Percentiles rank a stretch among this genome's conserved stretches.
Conservation (phyloP, 2,888 invertebrate species). For the Desoria tigrina region DNA sequence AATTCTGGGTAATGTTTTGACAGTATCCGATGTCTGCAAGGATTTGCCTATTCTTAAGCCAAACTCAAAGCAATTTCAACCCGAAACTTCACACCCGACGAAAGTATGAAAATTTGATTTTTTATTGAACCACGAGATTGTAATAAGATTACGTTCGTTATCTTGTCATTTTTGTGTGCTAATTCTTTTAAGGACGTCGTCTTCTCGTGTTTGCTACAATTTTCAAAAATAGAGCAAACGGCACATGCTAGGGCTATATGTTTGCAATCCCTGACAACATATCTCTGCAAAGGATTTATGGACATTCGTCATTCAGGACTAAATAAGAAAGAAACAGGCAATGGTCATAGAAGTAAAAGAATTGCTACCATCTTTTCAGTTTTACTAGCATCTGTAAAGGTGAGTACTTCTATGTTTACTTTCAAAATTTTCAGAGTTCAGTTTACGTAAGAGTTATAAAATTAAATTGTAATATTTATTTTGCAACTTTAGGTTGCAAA, state of each 20-base stretch:
- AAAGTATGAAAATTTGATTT: conserved; percentile 64
- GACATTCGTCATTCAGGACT: conserved; percentile 56
- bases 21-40: conserved; percentile 72
- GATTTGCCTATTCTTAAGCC: conserved; percentile 71
- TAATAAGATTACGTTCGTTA: too few relatives aligned
- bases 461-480: too few relatives aligned
- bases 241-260: conserved; percentile 71
- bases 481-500: conserved; percentile 74
- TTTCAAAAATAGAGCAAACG: conserved; percentile 84
- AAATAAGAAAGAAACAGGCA: conserved; percentile 37
- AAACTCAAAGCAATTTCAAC: conserved; percentile 63
- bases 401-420: conserved; percentile 56
- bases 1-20: conserved; percentile 80
- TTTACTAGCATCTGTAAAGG: conserved; percentile 69
- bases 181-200: conserved; percentile 81
- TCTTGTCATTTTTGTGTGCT: too few relatives aligned
- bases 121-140: too few relatives aligned
- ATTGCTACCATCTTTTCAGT: conserved; percentile 66
- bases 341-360: conserved; percentile 57
- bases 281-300: conserved; percentile 67
- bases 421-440: too few relatives aligned
- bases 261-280: conserved; percentile 78
- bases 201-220: conserved; percentile 79
- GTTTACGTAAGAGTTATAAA: too few relatives aligned
- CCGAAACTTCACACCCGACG: conserved; percentile 70